These are phyloP conservation scores for Ammospiza caudacuta DNA, from an alignment of 2,113 vertebrate species.

Conservation along the genomic window DNA sequence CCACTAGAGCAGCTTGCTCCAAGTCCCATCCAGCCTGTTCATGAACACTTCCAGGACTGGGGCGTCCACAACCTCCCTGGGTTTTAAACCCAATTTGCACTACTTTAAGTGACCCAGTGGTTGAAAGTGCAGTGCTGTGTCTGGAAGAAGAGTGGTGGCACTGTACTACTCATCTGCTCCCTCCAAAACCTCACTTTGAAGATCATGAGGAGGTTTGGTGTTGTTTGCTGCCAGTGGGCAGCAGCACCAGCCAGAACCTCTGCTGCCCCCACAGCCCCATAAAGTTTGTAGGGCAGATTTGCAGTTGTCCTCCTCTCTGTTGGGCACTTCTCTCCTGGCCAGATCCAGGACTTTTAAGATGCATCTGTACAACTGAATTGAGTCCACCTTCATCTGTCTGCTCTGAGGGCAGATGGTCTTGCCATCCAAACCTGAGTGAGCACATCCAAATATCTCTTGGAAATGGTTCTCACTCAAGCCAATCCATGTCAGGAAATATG, in stretches of 20 bases:
- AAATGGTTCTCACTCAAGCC: not conserved
- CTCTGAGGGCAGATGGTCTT: not conserved
- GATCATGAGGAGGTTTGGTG: not conserved
- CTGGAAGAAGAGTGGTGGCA: not conserved
- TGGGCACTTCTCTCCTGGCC: not conserved
- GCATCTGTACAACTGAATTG: not conserved
- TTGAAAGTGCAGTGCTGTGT: not conserved
- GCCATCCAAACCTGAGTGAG: not conserved
- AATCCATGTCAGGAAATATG: not conserved
- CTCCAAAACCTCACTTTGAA: not conserved
- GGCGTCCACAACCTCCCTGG: not conserved
- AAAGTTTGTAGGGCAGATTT: not conserved
- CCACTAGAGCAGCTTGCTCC: not conserved
- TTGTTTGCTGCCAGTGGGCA: not conserved
- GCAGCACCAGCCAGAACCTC: not conserved
- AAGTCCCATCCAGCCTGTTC: not conserved
- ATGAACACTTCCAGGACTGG: rapidly evolving
- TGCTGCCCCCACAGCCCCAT: not conserved
- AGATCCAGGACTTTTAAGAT: not conserved
- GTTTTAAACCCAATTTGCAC: not conserved
- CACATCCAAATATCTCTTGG: not conserved
- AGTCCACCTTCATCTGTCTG: not conserved
- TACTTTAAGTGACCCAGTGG: not conserved
- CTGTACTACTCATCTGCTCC: not conserved
- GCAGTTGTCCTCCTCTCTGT: not conserved